phyloP scores from a whole-genome alignment of 2,113 vertebrate genomes.

The Lagenorhynchus albirostris region DNA sequence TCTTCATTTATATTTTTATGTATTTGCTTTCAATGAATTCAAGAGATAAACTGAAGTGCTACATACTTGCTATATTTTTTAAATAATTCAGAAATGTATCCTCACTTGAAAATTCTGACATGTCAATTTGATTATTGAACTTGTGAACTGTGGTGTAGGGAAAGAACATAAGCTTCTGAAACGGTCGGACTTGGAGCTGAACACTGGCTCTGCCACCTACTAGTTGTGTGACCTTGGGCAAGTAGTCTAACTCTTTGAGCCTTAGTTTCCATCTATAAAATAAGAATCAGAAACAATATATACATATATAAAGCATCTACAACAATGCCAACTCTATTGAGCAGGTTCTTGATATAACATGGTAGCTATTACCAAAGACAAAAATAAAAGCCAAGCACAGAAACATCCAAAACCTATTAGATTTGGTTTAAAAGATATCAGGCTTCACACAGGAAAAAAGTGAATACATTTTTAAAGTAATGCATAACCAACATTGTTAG shows the following conservation, averaged over 20 bases:
- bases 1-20: slow-evolving; percentile 51
- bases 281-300: background rate
- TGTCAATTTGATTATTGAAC: background rate
- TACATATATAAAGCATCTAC: background rate
- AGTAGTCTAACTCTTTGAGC: background rate
- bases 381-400: background rate
- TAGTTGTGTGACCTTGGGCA: background rate
- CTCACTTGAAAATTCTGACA: background rate
- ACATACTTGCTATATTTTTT: slow-evolving; percentile 31
- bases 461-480: background rate
- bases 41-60: slow-evolving; percentile 46
- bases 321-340: background rate
- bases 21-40: slow-evolving; percentile 54
- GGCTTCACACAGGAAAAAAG: background rate
- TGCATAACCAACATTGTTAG: background rate
- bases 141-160: background rate
- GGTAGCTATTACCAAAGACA: background rate
- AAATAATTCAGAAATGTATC: slow-evolving; percentile 45
- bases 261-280: background rate
- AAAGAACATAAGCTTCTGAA: background rate
- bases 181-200: background rate
- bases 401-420: background rate
- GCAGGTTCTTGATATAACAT: background rate
- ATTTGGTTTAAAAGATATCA: background rate
- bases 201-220: no score